A percentile compares a stretch with the other conserved stretches of the same genome.
Evolutionary conservation across 2,797 vertebrate species (phyloP).

Genomic region (Trichosurus vulpecula): DNA sequence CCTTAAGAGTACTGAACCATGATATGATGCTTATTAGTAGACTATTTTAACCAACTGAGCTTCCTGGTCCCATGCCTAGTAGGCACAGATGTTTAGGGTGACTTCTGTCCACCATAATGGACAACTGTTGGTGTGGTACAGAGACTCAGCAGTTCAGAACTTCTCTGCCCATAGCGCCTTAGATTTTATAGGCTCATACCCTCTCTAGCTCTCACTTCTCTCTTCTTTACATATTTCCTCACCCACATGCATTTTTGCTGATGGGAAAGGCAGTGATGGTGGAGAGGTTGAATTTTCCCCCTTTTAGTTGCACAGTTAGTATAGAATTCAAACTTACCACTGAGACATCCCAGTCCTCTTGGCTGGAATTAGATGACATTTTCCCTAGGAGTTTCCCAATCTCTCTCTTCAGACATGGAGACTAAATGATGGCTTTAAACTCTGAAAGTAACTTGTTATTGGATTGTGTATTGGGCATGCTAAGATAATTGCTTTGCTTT

Average conservation of each 20-base stretch:
- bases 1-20: background rate
- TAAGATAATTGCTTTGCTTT: conserved; percentile 34
- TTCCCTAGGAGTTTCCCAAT: conserved; percentile 8
- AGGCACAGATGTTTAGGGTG: conserved; percentile 14
- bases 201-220: rapidly evolving
- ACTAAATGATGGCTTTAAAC: conserved; percentile 6
- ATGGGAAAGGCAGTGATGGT: background rate
- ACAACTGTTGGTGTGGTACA: background rate
- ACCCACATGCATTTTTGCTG: background rate
- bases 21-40: background rate
- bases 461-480: background rate
- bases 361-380: background rate
- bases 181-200: background rate
- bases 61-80: background rate
- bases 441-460: conserved; percentile 47
- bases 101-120: background rate
- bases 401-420: background rate
- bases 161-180: background rate
- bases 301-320: background rate
- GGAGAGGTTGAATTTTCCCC: background rate
- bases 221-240: background rate
- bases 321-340: conserved; percentile 56
- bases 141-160: background rate
- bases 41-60: conserved; percentile 51
- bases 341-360: background rate